Evolutionary conservation across 1,140 invertebrate genomes (phyloP), one percentile per base, ranked within the genome.

Genomic region (Antheraea pernyi): DNA sequence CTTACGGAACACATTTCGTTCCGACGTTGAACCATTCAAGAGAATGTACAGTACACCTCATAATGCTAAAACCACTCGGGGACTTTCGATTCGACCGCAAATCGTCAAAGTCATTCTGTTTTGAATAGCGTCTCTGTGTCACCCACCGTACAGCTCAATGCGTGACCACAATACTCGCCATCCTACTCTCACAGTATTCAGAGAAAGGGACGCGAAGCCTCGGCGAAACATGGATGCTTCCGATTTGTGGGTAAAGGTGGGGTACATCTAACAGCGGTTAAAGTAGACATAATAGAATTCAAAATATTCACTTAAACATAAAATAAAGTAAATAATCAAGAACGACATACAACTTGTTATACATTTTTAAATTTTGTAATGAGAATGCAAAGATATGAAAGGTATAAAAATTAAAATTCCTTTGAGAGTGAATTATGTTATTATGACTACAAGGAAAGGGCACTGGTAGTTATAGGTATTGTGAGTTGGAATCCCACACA

Each of bases 31-130:
- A n/a, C 46, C 30, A 19, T 22, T 61, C 30, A 22, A 61, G 30
- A 22, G 16, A 61, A 36, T 61, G 22, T 30, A 19, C 59, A 61
- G 59, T 36, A 61, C 59, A 61, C 59, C 59, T 63, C 19, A 53
- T 53, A 53, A 53, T 53, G 16, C 11, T 53, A 53, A 53, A 53
- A 53, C 46, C 46, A 53, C 46, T 53, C 46, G 11, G 46, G 46
- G 46, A 53, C 46, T 16, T 53, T 53, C 46, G 62, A 64, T 19
- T 69, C 73, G 67, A 71, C 69, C 69, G 67, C 73, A 69, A 68
- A 71, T 69, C 73, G 73, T 74, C 73, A 74, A 71, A 74, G 65
- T 66, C 69, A 69, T 71, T 46, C 67, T 39, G 60, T 42, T 53
- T 68, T 74, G 66, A 69, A 74, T 71, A 39, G 58, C 48, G 67